phyloP scores from a whole-genome alignment of 2,797 vertebrate species.

The Eleutherodactylus coqui region DNA sequence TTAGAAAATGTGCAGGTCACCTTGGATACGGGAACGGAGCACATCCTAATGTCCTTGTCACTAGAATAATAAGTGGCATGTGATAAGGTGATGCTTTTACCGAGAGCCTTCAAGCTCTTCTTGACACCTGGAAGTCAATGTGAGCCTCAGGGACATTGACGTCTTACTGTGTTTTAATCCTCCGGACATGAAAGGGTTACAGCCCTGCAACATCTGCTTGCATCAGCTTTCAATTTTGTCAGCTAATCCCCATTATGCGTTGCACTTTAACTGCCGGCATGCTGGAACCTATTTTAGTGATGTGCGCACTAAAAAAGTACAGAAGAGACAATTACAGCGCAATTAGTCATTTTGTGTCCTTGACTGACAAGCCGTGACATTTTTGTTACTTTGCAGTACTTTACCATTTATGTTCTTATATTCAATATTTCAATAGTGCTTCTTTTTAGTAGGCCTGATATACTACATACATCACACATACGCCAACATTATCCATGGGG shows the following conservation, averaged over 20 bases:
- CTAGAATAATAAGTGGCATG: conserved; percentile 17
- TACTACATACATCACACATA: neutral
- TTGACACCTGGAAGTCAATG: conserved; percentile 36
- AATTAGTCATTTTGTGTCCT: neutral
- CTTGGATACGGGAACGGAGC: conserved; percentile 37
- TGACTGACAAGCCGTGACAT: neutral
- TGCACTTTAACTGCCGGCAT: conserved; percentile 17
- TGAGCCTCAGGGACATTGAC: conserved; percentile 9
- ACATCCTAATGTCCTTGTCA: conserved; percentile 35
- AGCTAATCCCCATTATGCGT: conserved; percentile 45
- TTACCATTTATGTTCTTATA: neutral
- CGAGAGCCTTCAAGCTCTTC: neutral
- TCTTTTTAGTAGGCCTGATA: neutral
- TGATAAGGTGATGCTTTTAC: conserved; percentile 10
- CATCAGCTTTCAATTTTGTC: conserved; percentile 41
- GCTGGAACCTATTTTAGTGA: neutral
- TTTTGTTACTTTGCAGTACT: neutral
- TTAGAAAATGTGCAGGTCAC: conserved; percentile 37
- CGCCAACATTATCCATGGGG: neutral
- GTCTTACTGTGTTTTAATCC: conserved; percentile 17
- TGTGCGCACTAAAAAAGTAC: neutral
- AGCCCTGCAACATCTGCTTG: conserved; percentile 38
- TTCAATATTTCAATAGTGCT: neutral
- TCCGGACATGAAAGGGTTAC: conserved; percentile 33
- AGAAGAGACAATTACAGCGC: neutral